Conservation (phyloP, 2,797 vertebrate species). For the Rhinogobio ventralis region DNA sequence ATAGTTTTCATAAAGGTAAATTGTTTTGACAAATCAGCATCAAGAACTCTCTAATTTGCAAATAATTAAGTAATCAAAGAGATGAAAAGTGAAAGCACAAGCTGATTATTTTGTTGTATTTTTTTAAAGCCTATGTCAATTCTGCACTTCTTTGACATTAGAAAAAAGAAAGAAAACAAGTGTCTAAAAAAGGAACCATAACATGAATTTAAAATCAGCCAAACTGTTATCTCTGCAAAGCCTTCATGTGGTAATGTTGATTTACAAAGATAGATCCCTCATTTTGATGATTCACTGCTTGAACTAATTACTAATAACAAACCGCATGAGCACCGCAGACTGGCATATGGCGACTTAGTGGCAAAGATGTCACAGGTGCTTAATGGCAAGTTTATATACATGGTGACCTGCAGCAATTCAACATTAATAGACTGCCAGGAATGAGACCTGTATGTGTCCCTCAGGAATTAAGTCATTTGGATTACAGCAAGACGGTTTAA, state of each 20-base stretch:
- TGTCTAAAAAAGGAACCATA: background rate
- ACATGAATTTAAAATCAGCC: conserved; percentile 14
- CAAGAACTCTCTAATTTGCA: conserved; percentile 20
- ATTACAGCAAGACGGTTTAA: conserved; percentile 36
- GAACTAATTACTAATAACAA: conserved; percentile 40
- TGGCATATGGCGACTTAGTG: background rate
- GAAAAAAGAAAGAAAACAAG: background rate
- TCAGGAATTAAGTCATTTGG: conserved; percentile 30
- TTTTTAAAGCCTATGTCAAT: background rate
- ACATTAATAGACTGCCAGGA: conserved; percentile 17
- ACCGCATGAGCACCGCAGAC: background rate
- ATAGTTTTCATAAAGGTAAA: background rate
- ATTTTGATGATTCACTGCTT: conserved; percentile 18
- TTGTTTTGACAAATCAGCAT: conserved; percentile 22
- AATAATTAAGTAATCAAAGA: conserved; percentile 16
- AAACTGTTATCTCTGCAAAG: background rate
- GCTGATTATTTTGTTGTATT: background rate
- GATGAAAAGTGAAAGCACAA: background rate
- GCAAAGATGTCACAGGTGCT: conserved; percentile 9
- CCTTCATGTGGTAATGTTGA: background rate
- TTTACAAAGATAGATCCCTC: conserved; percentile 11
- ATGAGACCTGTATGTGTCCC: conserved; percentile 17
- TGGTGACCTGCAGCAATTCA: conserved; percentile 15
- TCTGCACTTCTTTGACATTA: background rate
- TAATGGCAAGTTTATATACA: conserved; percentile 13